These are phyloP conservation scores for Nibea coibor DNA, from an alignment of 2,113 vertebrate genomes.

Conservation along the genomic window DNA sequence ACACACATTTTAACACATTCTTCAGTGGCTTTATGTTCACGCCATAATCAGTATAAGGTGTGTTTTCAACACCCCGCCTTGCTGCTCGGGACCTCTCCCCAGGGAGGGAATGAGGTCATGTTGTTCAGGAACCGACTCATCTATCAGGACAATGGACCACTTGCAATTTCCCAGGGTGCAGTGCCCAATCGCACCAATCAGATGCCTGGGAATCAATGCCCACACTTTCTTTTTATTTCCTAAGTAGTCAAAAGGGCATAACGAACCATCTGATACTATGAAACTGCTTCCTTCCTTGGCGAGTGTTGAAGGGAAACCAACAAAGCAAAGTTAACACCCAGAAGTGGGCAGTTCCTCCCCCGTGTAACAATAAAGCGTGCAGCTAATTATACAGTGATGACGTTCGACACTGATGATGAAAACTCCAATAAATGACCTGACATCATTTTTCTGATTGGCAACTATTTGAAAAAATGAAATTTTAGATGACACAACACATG, in stretches of 20 bases:
- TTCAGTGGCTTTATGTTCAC: not conserved
- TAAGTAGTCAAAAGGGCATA: slow-evolving; percentile 24
- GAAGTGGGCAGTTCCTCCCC: slow-evolving; percentile 9
- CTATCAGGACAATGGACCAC: slow-evolving; percentile 72
- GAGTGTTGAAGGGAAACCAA: slow-evolving; percentile 51
- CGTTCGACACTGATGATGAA: not conserved
- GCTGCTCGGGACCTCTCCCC: slow-evolving; percentile 11
- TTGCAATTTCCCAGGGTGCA: slow-evolving; percentile 60
- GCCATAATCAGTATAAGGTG: not conserved
- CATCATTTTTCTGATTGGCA: not conserved
- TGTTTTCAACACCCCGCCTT: slow-evolving; percentile 33
- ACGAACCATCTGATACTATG: slow-evolving; percentile 47
- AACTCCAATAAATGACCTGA: not conserved
- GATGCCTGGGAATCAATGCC: slow-evolving; percentile 65
- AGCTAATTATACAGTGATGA: slow-evolving; percentile 12
- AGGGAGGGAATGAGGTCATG: slow-evolving; percentile 75
- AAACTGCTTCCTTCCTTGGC: slow-evolving; percentile 66
- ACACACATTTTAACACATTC: not conserved
- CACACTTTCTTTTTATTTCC: slow-evolving; percentile 58
- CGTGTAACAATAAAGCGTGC: slow-evolving; percentile 36
- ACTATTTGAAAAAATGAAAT: not conserved
- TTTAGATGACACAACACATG: not conserved
- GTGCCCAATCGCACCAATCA: slow-evolving; percentile 57
- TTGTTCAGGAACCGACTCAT: slow-evolving; percentile 79
- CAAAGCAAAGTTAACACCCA: slow-evolving; percentile 65